phyloP scores from a whole-genome alignment of 2,797 vertebrate genomes.

The Lerista edwardsae region DNA sequence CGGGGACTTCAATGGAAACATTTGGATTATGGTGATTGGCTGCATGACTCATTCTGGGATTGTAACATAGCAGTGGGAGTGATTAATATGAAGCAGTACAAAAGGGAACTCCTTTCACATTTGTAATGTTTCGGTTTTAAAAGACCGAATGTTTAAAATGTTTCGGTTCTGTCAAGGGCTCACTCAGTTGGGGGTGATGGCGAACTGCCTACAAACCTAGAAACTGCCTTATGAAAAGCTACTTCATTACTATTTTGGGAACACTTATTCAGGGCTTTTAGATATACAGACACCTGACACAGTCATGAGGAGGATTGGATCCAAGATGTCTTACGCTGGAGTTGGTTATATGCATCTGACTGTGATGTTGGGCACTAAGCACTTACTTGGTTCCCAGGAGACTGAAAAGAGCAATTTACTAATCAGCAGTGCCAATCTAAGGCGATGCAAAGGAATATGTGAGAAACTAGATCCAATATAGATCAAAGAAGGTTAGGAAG shows the following conservation, averaged over 20 bases:
- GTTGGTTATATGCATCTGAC: background rate
- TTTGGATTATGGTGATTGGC: background rate
- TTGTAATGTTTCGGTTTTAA: background rate
- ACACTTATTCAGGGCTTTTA: background rate
- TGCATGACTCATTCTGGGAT: background rate
- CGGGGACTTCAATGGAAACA: background rate
- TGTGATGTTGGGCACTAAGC: background rate
- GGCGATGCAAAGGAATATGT: background rate
- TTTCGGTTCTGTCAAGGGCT: background rate
- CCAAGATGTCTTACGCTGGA: background rate
- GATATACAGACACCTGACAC: background rate
- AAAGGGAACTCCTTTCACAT: background rate
- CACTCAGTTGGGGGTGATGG: background rate
- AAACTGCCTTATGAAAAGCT: background rate
- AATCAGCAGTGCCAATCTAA: background rate
- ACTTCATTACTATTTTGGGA: background rate
- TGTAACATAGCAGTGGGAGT: background rate
- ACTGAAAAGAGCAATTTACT: background rate
- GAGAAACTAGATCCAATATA: background rate
- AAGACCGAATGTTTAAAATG: too few relatives aligned
- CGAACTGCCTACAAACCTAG: background rate
- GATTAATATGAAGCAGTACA: background rate
- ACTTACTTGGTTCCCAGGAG: too few relatives aligned
- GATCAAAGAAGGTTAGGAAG: background rate
- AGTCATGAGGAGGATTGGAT: background rate